Conservation (phyloP, 1,140 invertebrate genomes). For the Idris sp. region DNA sequence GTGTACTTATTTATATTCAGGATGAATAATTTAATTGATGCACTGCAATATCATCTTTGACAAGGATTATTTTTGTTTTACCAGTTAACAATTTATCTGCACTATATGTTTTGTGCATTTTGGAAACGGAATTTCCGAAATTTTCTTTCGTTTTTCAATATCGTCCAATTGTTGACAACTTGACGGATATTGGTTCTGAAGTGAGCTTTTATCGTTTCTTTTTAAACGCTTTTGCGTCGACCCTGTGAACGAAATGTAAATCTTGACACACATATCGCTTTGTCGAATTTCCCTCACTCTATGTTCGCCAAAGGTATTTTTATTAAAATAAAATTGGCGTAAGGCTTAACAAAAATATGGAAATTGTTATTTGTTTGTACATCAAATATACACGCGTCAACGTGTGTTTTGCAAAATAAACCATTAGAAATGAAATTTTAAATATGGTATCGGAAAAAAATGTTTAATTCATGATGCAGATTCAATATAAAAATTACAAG, state of each 20-base stretch:
- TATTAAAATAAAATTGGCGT: slow-evolving; percentile 38
- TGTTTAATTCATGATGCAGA: too few relatives aligned
- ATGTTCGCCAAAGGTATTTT: slow-evolving; percentile 37
- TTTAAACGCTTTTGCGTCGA: slow-evolving; percentile 21
- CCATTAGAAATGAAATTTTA: too few relatives aligned
- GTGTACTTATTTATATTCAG: slow-evolving; percentile 7
- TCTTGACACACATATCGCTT: slow-evolving; percentile 40
- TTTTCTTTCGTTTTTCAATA: slow-evolving; percentile 29
- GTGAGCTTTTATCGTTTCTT: slow-evolving; percentile 20
- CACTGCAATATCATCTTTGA: not conserved
- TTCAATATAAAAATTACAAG: too few relatives aligned
- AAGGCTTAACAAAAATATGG: slow-evolving; percentile 11
- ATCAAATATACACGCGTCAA: slow-evolving; percentile 1
- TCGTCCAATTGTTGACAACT: slow-evolving; percentile 36
- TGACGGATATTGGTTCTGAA: slow-evolving; percentile 45
- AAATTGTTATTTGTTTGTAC: slow-evolving; percentile 8
- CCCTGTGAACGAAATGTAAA: slow-evolving; percentile 37
- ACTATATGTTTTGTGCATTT: not conserved
- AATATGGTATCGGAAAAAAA: too few relatives aligned
- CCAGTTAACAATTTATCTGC: slow-evolving; percentile 26
- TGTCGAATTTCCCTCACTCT: slow-evolving; percentile 26
- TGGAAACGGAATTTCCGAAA: slow-evolving; percentile 19
- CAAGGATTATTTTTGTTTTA: too few relatives aligned
- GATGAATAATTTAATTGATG: slow-evolving; percentile 29
- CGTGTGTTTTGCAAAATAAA: too few relatives aligned